Evolutionary conservation across 1,140 invertebrate species (phyloP).

Genomic region (Andricus grossulariae): DNA sequence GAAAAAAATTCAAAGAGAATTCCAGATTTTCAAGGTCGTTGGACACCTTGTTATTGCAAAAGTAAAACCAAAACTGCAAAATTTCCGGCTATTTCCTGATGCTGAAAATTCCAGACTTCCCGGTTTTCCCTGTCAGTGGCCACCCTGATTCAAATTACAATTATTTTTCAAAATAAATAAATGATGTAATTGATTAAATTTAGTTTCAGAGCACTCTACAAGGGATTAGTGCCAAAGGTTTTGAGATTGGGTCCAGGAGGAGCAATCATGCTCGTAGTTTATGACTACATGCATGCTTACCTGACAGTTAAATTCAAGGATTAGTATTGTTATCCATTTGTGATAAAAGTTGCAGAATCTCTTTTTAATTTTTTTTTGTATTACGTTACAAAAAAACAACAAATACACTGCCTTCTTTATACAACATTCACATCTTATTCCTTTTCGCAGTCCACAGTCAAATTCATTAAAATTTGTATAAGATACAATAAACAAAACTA

Average conservation of each 20-base stretch:
- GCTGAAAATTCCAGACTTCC: too few relatives aligned
- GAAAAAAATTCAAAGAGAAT: too few relatives aligned
- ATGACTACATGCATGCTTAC: constrained; percentile 86
- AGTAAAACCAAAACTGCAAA: too few relatives aligned
- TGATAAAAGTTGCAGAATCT: background rate
- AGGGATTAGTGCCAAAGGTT: constrained; percentile 93
- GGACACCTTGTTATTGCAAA: too few relatives aligned
- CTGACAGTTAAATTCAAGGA: constrained; percentile 65
- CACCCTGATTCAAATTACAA: too few relatives aligned
- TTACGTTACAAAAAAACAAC: background rate
- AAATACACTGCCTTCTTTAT: constrained; percentile 25
- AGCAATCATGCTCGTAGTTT: constrained; percentile 92
- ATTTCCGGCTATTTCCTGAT: too few relatives aligned
- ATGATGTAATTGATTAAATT: constrained; percentile 43
- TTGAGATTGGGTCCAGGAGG: constrained; percentile 93
- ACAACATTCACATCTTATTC: background rate
- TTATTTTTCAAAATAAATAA: background rate
- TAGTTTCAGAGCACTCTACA: constrained; percentile 91
- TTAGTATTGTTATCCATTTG: constrained; percentile 32
- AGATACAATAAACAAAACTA: constrained; percentile 37
- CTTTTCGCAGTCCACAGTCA: background rate
- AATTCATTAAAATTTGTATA: constrained; percentile 4
- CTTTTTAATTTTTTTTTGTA: background rate
- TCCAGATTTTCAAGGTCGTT: too few relatives aligned
- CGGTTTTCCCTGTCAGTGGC: too few relatives aligned